Evolutionary conservation across 2,888 invertebrate species (phyloP), one percentile per base, ranked within the genome.

Genomic region (Schizotus pectinicornis): DNA sequence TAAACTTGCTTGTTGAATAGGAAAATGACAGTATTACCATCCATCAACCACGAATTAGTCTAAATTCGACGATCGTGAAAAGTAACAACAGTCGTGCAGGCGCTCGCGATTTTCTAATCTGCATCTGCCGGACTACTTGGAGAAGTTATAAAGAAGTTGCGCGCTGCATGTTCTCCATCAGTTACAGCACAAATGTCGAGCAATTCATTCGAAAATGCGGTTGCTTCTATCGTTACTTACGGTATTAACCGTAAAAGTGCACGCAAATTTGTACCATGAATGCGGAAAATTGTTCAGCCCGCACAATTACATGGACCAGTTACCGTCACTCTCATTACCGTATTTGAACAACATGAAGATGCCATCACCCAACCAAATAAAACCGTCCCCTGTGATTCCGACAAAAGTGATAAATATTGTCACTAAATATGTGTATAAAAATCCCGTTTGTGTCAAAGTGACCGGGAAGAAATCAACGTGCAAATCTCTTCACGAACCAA

Each of bases 391-490:
- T 9, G 74, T 73, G 35, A 45, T 69, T 8, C 73, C 76, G n/a
- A 78, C 78, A 2, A 78, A 75, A 67, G 76, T 77, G 38, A 64
- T 79, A 32, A 75, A 68, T 50, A 66, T 79, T 3, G 74, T 77
- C 22, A 79, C 78, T 3, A 75, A 74, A 59, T 79, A 78, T 59
- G 69, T 79, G 2, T 74, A 72, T 51, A 75, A 68, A 56, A 78
- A 74, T 62, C 79, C 79, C 1, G 74, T 79, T 54, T 79, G 79
- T 58, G 73, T 79, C 32, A 79, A 77, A 67, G 69, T 73, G 36
- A 70, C 63, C 14, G 73, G 74, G 12, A 70, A 69, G 47, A 73
- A 72, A 49, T 56, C 63, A 3, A 2, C 49, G 35, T 68, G 70
- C 48, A 70, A 72, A 46, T 58, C 64, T 9, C 42, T 59, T 42